phyloP scores from a whole-genome alignment of 2,888 invertebrate species.

The Stictocephala bisonia region DNA sequence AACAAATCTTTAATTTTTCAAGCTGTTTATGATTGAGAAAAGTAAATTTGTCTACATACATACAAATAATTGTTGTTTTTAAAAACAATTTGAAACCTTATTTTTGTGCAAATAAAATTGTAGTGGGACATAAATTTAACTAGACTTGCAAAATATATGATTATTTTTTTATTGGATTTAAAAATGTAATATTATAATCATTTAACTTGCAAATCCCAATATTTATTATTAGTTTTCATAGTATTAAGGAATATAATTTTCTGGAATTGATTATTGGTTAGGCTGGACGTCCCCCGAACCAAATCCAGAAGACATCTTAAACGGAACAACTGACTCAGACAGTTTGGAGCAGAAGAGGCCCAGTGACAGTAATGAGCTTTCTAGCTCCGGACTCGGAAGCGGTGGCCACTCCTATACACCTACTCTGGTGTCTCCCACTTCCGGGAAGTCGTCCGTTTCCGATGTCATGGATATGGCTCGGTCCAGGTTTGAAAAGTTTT shows the following conservation, averaged over 20 bases:
- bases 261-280: neutral
- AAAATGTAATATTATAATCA: neutral
- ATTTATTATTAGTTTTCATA: too few relatives aligned
- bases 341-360: neutral
- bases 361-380: neutral
- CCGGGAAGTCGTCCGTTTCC: slow-evolving; percentile 43
- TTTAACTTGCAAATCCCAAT: too few relatives aligned
- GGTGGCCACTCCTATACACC: slow-evolving; percentile 18
- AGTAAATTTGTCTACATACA: too few relatives aligned
- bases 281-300: slow-evolving; percentile 34
- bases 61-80: too few relatives aligned
- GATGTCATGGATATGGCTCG: slow-evolving; percentile 85
- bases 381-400: neutral
- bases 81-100: neutral
- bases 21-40: too few relatives aligned
- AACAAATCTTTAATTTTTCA: too few relatives aligned
- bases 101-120: too few relatives aligned
- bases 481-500: slow-evolving; percentile 86
- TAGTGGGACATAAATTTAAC: neutral
- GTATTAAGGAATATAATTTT: neutral
- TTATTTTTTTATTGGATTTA: neutral
- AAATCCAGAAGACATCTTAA: slow-evolving; percentile 2
- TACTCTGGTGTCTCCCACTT: slow-evolving; percentile 34
- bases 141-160: neutral
- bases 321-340: neutral